A percentile compares a stretch with the other conserved stretches of the same genome.
These are phyloP conservation scores for Crocidura indochinensis DNA, from an alignment of 2,797 vertebrate genomes.

Conservation along the genomic window DNA sequence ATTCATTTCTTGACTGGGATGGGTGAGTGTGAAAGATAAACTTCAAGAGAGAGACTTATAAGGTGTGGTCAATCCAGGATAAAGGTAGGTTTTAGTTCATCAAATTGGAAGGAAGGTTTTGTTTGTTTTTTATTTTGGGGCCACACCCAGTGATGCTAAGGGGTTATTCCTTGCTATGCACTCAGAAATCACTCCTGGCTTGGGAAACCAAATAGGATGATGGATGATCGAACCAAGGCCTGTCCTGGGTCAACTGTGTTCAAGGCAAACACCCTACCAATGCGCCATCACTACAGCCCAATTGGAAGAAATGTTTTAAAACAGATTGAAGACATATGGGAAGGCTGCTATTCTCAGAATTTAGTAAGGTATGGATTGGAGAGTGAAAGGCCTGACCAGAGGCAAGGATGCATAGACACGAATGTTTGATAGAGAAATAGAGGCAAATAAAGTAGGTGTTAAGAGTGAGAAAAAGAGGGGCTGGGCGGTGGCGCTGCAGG, in stretches of 20 bases:
- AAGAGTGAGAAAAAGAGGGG: not conserved
- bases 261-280: no score
- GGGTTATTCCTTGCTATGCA: no score
- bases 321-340: not conserved
- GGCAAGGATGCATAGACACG: not conserved
- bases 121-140: no score
- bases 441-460: not conserved
- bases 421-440: not conserved
- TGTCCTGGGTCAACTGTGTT: no score
- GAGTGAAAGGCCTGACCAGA: not conserved
- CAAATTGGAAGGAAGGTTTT: not conserved
- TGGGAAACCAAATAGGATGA: no score
- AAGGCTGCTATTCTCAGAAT: not conserved
- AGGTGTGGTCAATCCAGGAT: not conserved
- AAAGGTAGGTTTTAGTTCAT: not conserved
- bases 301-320: not conserved
- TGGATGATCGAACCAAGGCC: no score
- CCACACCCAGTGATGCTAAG: no score
- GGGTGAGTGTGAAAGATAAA: not conserved
- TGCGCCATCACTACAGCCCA: not conserved
- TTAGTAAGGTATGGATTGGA: not conserved
- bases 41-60: not conserved
- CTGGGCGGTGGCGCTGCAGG: no score
- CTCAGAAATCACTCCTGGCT: no score
- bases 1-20: not conserved